Conservation (phyloP, 2,888 invertebrate genomes). For the Apamea anceps region DNA sequence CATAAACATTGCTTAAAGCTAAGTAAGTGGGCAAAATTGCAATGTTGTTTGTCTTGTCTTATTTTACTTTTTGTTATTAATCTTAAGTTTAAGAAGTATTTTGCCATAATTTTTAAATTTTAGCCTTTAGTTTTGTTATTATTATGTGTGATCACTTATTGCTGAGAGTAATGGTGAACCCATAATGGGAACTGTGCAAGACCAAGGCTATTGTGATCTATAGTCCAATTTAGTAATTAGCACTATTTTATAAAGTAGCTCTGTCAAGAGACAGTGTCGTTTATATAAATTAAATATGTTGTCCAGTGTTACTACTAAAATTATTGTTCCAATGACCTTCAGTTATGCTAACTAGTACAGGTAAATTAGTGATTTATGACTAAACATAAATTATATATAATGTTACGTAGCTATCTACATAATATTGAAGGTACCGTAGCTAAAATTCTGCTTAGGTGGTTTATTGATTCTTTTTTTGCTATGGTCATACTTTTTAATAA, state of each 20-base stretch:
- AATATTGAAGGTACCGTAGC: background rate
- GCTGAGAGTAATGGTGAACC: too few species aligned
- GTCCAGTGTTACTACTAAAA: background rate
- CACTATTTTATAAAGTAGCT: background rate
- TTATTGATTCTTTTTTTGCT: background rate
- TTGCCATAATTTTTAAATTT: too few species aligned
- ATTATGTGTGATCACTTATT: too few species aligned
- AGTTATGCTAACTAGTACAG: background rate
- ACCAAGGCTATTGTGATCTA: too few species aligned
- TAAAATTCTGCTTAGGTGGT: background rate
- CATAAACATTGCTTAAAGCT: background rate
- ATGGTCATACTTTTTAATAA: background rate
- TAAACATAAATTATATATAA: slow-evolving; percentile 7
- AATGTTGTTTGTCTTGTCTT: too few species aligned
- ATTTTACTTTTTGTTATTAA: too few species aligned
- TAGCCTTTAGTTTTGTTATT: too few species aligned
- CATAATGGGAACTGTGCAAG: too few species aligned
- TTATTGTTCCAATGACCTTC: background rate
- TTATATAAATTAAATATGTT: too few species aligned
- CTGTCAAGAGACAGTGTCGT: background rate
- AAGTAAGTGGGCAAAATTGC: too few species aligned
- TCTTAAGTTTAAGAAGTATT: too few species aligned
- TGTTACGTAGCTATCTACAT: background rate
- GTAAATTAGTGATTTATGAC: slow-evolving; percentile 1
- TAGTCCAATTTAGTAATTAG: background rate